Base-by-base conservation (phyloP, 1,140 invertebrate species). In the Cotesia typhae region DNA sequence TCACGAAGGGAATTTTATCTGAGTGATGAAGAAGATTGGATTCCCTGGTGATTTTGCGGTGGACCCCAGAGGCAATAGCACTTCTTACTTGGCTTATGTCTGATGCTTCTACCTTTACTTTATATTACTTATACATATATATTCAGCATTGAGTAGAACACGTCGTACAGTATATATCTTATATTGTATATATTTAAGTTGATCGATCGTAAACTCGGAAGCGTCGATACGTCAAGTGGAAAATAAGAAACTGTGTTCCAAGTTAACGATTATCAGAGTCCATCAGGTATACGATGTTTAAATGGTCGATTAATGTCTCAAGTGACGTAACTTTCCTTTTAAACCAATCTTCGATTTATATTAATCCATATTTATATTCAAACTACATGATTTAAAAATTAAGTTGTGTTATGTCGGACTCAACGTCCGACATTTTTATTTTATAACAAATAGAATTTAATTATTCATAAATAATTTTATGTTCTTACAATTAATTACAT, bases 131-230 rank as follows among this genome's bases (percentile, higher is more conserved):
- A 47, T 47, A 47, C 10, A 10, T 47, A 10, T 47, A 10, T 5
- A 10, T 47, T 47, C 6, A 47, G 5, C 41, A 10, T 47, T 47
- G 41, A 47, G 41, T 47, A 47, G 41, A 47, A 47, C 41, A 47
- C 41, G 10, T 47, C 10, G 41, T 47, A 47, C 41, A 28, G 28
- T 28, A 53, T 9, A 9, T n/a, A 20, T 57, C 53, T 14, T 14
- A 20, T 20, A n/a, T 10, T 52, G 28, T 28, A 57, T 20, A 12
- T 61, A 65, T 4, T 36, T 9, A 17, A 70, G 35, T 47, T 3
- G 51, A 70, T 70, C 68, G 68, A 70, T 70, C 68, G 68, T 70
- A 70, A 70, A 70, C 20, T 70, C 14, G 36, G 59, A 70, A 63
- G 57, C 55, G 35, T 70, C 68, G 68, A 70, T 70, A 70, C 68